Evolutionary conservation across 2,888 invertebrate species (phyloP).

Genomic region (Antitype chi): DNA sequence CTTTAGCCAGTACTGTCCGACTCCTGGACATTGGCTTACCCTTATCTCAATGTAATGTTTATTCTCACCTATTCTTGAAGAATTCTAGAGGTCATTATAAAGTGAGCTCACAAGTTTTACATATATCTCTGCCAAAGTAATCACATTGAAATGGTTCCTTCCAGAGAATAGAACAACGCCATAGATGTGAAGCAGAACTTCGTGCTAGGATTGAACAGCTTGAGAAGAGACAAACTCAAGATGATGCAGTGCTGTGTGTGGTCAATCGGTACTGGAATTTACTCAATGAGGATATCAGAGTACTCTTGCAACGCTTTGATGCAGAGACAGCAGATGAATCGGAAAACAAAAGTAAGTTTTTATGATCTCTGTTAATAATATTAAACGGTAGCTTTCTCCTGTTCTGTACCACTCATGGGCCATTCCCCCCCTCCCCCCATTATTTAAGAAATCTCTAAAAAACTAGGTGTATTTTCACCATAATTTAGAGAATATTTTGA

Average conservation of each 20-base stretch:
- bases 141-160: conserved; percentile 34
- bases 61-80: neutral
- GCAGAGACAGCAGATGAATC: conserved; percentile 99
- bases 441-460: too few relatives aligned
- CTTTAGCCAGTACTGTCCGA: too few relatives aligned
- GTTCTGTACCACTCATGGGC: neutral
- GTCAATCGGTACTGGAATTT: conserved; percentile 99
- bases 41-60: neutral
- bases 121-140: neutral
- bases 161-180: conserved; percentile 97
- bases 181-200: conserved; percentile 96
- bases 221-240: conserved; percentile 98
- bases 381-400: neutral
- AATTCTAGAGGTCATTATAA: neutral
- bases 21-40: too few relatives aligned
- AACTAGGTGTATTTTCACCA: neutral
- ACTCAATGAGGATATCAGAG: conserved; percentile 98
- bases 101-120: neutral
- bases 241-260: conserved; percentile 99
- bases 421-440: too few relatives aligned
- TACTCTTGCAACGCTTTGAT: conserved; percentile 98
- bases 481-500: neutral
- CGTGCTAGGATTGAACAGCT: conserved; percentile 98
- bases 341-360: conserved; percentile 95
- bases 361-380: neutral